Base-by-base conservation (phyloP, 2,888 invertebrate species). In the Tholera decimalis region DNA sequence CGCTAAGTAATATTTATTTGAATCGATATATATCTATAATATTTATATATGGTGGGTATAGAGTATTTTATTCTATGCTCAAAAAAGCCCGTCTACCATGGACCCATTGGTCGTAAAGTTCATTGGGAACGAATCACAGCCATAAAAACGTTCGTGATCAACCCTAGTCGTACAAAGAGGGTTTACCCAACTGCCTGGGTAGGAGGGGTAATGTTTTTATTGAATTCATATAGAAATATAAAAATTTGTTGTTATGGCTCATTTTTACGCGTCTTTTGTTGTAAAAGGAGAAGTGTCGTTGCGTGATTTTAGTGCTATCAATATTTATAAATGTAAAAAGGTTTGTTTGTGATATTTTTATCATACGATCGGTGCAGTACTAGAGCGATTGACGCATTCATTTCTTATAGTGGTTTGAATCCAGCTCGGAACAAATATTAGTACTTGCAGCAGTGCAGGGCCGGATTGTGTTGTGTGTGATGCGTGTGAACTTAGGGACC, bases 221-320 rank as follows among this genome's bases (percentile, higher is more conserved):
- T 69, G 67, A 69, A 53, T 69, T 68, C 69, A 47, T 60, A 68
- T 47, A 51, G 60, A 69, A 53, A 67, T 69, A 60, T 69, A 47
- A 59, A n/a, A 68, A 59, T 44, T 50, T 37, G 51, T 64, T 62
- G 18, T 24, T 58, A 65, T 28, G 47, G 44, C 26, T 67, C n/a
- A 61, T 11, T 66, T 67, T 67, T 66, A 50, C 49, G 66, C 50
- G 43, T 3, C 28, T 57, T 57, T 18, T n/a, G 18, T 26, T 67
- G 24, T 67, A n/a, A 49, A 56, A 49, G 9, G 15, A 26, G 13
- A 56, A 41, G 18, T 49, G 33, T 9, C 28, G 28, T 37, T 57
- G n/a, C 35, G 57, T 67, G 65, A 67, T 67, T 66, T 57, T 43
- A 66, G 67, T 66, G 35, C n/a, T 28, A 22, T 20, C 22, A 20